phyloP scores from a whole-genome alignment of 2,888 invertebrate species.

The Geophilus truncorum region DNA sequence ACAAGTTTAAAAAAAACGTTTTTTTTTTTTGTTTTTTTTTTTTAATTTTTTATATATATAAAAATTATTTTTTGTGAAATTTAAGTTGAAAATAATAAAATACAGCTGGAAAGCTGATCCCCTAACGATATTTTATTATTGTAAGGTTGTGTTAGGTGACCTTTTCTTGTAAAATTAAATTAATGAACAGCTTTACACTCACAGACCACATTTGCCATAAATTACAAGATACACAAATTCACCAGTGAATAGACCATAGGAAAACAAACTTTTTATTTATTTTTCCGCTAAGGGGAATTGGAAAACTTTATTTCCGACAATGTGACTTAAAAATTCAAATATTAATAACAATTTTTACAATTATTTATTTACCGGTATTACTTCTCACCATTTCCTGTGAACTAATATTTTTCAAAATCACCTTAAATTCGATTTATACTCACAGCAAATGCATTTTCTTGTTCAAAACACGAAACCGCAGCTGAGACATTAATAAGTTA shows the following conservation, averaged over 20 bases:
- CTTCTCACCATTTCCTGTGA: neutral
- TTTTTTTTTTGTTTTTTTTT: too few species aligned
- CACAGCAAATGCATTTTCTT: neutral
- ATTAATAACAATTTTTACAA: neutral
- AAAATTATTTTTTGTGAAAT: too few species aligned
- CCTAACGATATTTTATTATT: neutral
- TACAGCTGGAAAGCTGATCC: neutral
- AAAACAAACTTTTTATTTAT: neutral
- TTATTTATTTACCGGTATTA: neutral
- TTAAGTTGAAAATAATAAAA: neutral
- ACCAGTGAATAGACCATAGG: neutral
- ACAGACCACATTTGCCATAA: neutral
- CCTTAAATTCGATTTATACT: neutral
- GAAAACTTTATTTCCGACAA: neutral
- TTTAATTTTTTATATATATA: too few species aligned
- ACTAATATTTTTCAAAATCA: neutral
- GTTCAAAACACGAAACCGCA: neutral
- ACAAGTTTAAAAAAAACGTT: too few species aligned
- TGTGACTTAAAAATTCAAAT: neutral
- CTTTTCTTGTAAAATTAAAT: neutral
- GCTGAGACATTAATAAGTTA: neutral
- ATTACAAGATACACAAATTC: neutral
- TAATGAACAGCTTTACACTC: neutral
- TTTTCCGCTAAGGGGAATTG: neutral
- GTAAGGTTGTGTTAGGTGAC: neutral